phyloP scores from a whole-genome alignment of 2,888 invertebrate genomes.

The Ormyrus labotus region DNA sequence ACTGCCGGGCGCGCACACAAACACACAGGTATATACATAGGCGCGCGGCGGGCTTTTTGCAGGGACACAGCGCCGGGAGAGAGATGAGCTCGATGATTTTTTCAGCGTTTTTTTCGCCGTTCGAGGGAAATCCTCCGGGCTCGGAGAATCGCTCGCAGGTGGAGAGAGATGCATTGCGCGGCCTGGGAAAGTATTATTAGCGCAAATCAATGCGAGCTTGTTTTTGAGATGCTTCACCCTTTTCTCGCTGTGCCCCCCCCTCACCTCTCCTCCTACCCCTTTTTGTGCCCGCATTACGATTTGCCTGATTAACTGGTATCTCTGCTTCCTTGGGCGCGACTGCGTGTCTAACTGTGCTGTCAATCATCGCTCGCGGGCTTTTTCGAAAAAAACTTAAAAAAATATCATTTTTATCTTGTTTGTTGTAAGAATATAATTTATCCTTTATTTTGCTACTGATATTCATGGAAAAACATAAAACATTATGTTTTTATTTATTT shows the following conservation, averaged over 20 bases:
- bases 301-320: neutral
- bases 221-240: constrained; percentile 6
- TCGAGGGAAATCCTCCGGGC: constrained; percentile 43
- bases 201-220: constrained; percentile 13
- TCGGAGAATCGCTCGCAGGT: constrained; percentile 40
- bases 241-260: neutral
- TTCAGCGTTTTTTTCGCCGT: constrained; percentile 25
- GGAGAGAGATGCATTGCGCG: constrained; percentile 6
- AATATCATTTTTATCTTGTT: too few species aligned
- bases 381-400: too few species aligned
- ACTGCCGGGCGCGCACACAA: neutral
- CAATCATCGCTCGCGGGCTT: too few species aligned
- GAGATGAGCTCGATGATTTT: constrained; percentile 51
- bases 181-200: constrained; percentile 54
- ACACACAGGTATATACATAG: too few species aligned
- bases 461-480: too few species aligned
- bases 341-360: neutral
- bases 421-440: too few species aligned
- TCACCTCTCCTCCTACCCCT: neutral
- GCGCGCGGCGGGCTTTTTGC: constrained; percentile 43
- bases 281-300: too few species aligned
- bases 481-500: too few species aligned
- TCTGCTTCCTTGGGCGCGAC: neutral
- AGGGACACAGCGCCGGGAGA: constrained; percentile 9
- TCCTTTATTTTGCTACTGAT: too few species aligned